phyloP scores from a whole-genome alignment of 2,888 invertebrate species.

The Ophion slaviceki region DNA sequence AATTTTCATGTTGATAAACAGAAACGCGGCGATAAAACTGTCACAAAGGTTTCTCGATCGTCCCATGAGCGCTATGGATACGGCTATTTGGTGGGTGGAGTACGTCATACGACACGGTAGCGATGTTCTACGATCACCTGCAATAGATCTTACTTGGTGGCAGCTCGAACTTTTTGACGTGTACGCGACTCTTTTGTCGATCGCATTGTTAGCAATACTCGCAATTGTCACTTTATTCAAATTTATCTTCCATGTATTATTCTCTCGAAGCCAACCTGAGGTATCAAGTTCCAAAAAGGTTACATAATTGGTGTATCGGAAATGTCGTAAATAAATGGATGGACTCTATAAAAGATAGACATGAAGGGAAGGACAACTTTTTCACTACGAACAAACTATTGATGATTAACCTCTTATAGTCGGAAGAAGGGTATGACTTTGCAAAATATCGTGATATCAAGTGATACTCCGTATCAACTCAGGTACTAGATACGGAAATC shows the following conservation, averaged over 20 bases:
- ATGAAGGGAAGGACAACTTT: not conserved
- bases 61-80: conserved; percentile 73
- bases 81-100: conserved; percentile 76
- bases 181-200: conserved; percentile 59
- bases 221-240: not conserved
- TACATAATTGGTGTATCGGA: conserved; percentile 22
- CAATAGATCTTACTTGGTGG: conserved; percentile 73
- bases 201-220: conserved; percentile 21
- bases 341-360: not conserved
- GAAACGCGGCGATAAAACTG: conserved; percentile 53
- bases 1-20: conserved; percentile 24
- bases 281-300: conserved; percentile 50
- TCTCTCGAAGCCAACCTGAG: not conserved
- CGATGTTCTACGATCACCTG: conserved; percentile 71
- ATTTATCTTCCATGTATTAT: conserved; percentile 42
- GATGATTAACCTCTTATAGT: conserved; percentile 9
- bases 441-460: conserved; percentile 10
- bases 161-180: conserved; percentile 74
- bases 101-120: conserved; percentile 76
- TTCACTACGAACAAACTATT: not conserved
- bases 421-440: not conserved
- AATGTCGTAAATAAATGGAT: not conserved
- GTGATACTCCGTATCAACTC: not conserved
- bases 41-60: conserved; percentile 74
- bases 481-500: too few relatives aligned